phyloP scores from a whole-genome alignment of 1,140 invertebrate genomes.

The Lucilia sericata region DNA sequence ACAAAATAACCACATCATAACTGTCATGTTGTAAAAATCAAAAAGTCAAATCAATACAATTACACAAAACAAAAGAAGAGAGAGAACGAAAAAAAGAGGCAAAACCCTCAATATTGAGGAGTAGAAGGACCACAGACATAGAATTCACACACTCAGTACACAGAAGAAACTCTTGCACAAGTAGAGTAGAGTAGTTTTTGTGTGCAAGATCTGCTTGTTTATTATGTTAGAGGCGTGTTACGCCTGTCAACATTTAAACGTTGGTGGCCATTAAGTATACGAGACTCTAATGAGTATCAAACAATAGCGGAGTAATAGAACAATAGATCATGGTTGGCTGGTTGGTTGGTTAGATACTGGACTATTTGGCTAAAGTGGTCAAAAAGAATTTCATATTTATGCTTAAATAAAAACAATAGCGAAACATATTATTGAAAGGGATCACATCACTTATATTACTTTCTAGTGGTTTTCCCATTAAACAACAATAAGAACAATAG shows the following conservation, averaged over 20 bases:
- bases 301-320: not conserved
- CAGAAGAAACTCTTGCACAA: not conserved
- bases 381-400: slow-evolving; percentile 48
- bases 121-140: not conserved
- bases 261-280: slow-evolving; percentile 57
- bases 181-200: not conserved
- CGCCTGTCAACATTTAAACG: slow-evolving; percentile 66
- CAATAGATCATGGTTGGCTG: not conserved
- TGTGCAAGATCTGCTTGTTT: slow-evolving; percentile 45
- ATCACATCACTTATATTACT: not conserved
- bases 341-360: too few species aligned
- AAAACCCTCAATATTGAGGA: not conserved
- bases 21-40: slow-evolving; percentile 38
- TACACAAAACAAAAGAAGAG: too few species aligned
- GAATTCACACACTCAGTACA: not conserved
- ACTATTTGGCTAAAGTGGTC: not conserved
- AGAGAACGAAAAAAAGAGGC: not conserved
- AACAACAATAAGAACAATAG: not conserved
- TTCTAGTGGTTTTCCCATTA: slow-evolving; percentile 5
- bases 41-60: slow-evolving; percentile 33
- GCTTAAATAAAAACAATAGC: not conserved
- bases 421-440: not conserved
- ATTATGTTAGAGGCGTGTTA: slow-evolving; percentile 65
- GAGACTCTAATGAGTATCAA: not conserved
- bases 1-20: slow-evolving; percentile 21